phyloP scores from a whole-genome alignment of 2,113 vertebrate genomes.

The Melospiza melodia region DNA sequence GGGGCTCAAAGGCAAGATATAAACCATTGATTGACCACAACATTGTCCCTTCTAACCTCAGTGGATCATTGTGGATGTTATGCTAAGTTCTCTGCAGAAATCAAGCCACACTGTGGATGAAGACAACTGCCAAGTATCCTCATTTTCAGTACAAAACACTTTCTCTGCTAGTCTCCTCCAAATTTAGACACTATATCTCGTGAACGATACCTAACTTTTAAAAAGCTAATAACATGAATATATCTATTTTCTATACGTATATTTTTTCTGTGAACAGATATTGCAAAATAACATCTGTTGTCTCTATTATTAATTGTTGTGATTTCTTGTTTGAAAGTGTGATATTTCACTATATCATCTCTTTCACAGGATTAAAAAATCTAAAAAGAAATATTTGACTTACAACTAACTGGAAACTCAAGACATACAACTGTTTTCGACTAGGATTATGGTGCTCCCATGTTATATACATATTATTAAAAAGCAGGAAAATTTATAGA shows the following conservation, averaged over 20 bases:
- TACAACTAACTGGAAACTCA: background rate
- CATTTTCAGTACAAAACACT: background rate
- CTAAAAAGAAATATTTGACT: background rate
- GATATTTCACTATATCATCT: background rate
- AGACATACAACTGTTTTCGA: background rate
- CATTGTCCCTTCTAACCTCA: background rate
- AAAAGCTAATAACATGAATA: background rate
- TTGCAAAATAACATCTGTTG: rapidly evolving
- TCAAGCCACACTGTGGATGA: background rate
- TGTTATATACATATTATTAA: background rate
- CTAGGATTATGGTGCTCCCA: background rate
- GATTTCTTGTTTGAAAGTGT: background rate
- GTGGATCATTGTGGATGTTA: background rate
- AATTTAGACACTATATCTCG: background rate
- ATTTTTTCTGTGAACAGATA: background rate
- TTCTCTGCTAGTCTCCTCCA: background rate
- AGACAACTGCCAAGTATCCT: background rate
- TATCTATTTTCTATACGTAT: background rate
- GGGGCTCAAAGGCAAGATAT: background rate
- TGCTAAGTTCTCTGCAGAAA: background rate
- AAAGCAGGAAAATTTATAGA: background rate
- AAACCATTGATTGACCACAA: background rate
- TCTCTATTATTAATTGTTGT: background rate
- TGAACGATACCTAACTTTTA: background rate
- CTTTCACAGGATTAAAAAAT: background rate